Base-by-base conservation (phyloP, 2,113 vertebrate species). In the Antennarius striatus region DNA sequence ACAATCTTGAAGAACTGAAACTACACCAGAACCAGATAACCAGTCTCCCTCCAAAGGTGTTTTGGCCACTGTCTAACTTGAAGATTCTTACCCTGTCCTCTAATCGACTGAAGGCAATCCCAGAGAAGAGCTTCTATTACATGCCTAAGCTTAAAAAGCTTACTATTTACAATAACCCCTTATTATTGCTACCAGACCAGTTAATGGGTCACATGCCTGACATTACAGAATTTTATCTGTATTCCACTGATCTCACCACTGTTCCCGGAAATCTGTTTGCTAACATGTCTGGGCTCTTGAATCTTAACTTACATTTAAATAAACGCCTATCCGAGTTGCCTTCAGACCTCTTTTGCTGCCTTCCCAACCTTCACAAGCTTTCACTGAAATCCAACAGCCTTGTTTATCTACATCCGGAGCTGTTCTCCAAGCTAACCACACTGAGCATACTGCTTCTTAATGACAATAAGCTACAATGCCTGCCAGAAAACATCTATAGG, bases 171-270 rank as follows among this genome's bases (percentile, higher is more conserved):
- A 87, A 90, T 1, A 98, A 98, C 77, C 95, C 95, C 0, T 79
- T 97, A 8, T 50, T 86, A 30, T 86, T 74, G 54, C 90, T 98
- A 30, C 96, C 95, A 1, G 81, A 86, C 14, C 74, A 94, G 29
- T 56, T 96, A n/a, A 96, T 98, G 84, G 95, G 96, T 30, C 83
- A 92, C 79, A 93, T 94, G 94, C 91, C 86, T 1, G 75, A 86
- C 14, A 92, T 98, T 15, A 69, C 6, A 48, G 91, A 90, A 16
- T 88, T 98, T 22, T 92, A 93, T 89, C 77, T 98, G 45, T 94
- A 90, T 75, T 0, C 43, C 17, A 98, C 96, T 4, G 88, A 85
- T 47, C 94, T 98, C 68, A 85, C 68, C 58, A 94, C 91, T 12
- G 77, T 96, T 68, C 96, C 95, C 4, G 89, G 87, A 68, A 93